Percentiles rank a stretch among this genome's conserved stretches.
phyloP scores from a whole-genome alignment of 2,888 invertebrate genomes.

The Noctua janthina region DNA sequence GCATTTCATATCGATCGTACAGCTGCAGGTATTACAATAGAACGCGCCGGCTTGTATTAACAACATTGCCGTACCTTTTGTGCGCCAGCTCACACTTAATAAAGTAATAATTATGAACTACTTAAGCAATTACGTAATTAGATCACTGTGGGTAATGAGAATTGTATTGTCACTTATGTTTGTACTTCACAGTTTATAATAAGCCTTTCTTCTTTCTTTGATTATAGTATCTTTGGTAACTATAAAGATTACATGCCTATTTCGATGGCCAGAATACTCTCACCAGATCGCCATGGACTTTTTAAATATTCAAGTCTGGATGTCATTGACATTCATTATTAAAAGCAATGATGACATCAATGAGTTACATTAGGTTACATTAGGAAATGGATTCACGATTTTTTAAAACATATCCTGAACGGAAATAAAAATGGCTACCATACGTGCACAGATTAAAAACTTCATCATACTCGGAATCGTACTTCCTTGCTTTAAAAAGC shows the following conservation, averaged over 20 bases:
- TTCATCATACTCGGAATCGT: constrained; percentile 36
- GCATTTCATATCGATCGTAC: constrained; percentile 71
- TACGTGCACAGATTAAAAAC: constrained; percentile 67
- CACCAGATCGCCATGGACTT: neutral
- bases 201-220: neutral
- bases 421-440: constrained; percentile 68
- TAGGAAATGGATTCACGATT: constrained; percentile 61
- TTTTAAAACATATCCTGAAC: constrained; percentile 59
- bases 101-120: constrained; percentile 39
- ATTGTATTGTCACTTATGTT: constrained; percentile 26
- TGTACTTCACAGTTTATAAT: neutral
- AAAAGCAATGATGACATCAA: constrained; percentile 56
- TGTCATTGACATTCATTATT: constrained; percentile 39
- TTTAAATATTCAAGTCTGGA: constrained; percentile 22
- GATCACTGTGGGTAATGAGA: constrained; percentile 24
- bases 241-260: neutral
- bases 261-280: neutral
- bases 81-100: constrained; percentile 38
- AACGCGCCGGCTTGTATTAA: constrained; percentile 48
- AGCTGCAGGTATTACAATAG: constrained; percentile 73
- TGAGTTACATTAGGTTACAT: constrained; percentile 26
- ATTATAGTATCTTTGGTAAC: neutral
- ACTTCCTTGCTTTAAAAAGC: constrained; percentile 60
- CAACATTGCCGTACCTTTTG: constrained; percentile 51
- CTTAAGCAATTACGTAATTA: constrained; percentile 46